Base-by-base conservation (phyloP, 2,113 vertebrate species). In the Pyrgilauda ruficollis region DNA sequence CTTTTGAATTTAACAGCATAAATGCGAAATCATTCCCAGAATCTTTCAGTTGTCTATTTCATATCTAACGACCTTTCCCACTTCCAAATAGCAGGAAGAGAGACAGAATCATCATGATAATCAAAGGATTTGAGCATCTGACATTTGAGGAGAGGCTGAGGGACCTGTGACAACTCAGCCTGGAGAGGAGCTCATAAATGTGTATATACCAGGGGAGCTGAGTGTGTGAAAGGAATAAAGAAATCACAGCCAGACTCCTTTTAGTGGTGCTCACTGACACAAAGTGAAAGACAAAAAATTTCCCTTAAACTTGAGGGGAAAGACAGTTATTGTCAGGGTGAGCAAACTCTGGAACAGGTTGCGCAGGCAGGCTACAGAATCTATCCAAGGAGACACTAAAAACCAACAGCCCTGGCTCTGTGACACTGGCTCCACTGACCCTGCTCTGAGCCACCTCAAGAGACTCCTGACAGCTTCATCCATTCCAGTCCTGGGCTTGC, bases 401-500 rank as follows among this genome's bases (percentile, higher is more conserved):
- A 64, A 37, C 26, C 53, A 3, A 8, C 0, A 5, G 33, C 39
- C 15, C 0, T 1, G 9, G 61, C 15, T 18, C 50, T 55, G 44
- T 13, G 44, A 12, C 68, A n/a, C 9, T 6, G 7, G 20, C 26
- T 69, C 33, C 75, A 44, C 33, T 20, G 31, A 27, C 21, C 24
- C 59, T 44, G 21, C 26, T 39, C 24, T 39, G 59, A 39, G 59
- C 59, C 35, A 39, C 24, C 35, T 28, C 59, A 28, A 28, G 16
- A 61, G 59, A 39, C 26, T 62, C 66, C 18, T 20, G 30, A 7
- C 26, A 81, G 27, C 30, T 28, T 59, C 31, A 9, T 12, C 69
- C n/a, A 35, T 31, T 46, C 37, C 74, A 63, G 9, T 30, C 30
- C 47, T 35, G 11, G 49, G 28, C 43, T 14, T n/a, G 22, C 7